These are phyloP conservation scores for Cephus nigrinus DNA, from an alignment of 2,888 invertebrate genomes.

Conservation along the genomic window DNA sequence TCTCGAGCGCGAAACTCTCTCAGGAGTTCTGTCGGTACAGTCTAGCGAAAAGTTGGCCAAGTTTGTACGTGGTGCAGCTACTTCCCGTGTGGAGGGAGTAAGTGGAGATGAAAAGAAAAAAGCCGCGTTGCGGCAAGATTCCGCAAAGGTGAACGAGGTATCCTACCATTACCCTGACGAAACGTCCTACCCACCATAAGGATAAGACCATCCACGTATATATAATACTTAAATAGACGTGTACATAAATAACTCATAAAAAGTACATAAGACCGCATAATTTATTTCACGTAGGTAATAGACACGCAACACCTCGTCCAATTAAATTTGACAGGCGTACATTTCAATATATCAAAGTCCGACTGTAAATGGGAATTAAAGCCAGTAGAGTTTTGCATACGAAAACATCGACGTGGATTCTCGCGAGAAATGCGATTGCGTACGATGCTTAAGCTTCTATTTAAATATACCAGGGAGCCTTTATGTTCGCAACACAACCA, in stretches of 20 bases:
- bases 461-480: background rate
- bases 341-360: background rate
- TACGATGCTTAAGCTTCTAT: background rate
- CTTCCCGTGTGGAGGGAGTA: background rate
- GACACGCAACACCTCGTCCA: background rate
- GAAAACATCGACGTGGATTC: background rate
- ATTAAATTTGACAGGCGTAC: background rate
- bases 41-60: background rate
- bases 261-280: background rate
- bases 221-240: background rate
- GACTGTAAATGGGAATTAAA: background rate
- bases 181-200: background rate
- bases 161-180: background rate
- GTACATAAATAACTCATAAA: background rate
- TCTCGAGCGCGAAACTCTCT: background rate
- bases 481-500: background rate
- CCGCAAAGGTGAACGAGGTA: background rate
- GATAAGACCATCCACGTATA: background rate
- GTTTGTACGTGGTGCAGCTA: background rate
- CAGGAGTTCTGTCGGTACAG: background rate
- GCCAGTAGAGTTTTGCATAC: background rate
- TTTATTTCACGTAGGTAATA: background rate
- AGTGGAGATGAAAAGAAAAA: background rate
- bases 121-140: background rate
- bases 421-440: background rate